Conservation (phyloP, 2,888 invertebrate genomes). For the Pachymerium ferrugineum region DNA sequence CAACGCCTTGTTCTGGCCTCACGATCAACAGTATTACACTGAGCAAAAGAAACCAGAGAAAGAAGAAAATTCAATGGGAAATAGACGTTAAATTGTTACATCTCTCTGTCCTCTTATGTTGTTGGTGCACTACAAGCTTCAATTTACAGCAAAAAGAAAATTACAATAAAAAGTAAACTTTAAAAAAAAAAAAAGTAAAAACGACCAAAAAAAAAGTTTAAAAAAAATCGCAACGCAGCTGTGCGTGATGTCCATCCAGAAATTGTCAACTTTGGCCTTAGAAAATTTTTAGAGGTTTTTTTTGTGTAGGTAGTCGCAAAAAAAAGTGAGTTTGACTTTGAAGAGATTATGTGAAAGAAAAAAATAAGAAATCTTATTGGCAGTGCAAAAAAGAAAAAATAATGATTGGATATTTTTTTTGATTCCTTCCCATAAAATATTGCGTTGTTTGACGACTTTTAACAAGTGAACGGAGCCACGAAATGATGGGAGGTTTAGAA, state of each 20-base stretch:
- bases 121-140: conserved; percentile 27
- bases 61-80: not conserved
- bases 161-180: not conserved
- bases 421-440: conserved; percentile 14
- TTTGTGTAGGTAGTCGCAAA: not conserved
- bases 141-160: conserved; percentile 16
- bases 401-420: not conserved
- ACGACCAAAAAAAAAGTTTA: not conserved
- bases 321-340: not conserved
- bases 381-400: conserved; percentile 9
- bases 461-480: not conserved
- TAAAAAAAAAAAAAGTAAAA: not conserved
- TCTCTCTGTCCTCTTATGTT: conserved; percentile 24
- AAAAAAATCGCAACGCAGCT: conserved; percentile 5
- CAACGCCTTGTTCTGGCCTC: conserved; percentile 8
- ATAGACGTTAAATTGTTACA: conserved; percentile 16
- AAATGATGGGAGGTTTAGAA: too few species aligned
- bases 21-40: conserved; percentile 32
- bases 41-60: conserved; percentile 21
- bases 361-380: conserved; percentile 2
- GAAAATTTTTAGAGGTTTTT: conserved; percentile 11
- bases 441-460: not conserved
- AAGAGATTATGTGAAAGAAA: conserved; percentile 1
- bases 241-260: not conserved
- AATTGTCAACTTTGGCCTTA: conserved; percentile 31